A percentile compares a stretch with the other conserved stretches of the same genome.
Evolutionary conservation across 2,888 invertebrate genomes (phyloP).

Genomic region (Torymus texanus): DNA sequence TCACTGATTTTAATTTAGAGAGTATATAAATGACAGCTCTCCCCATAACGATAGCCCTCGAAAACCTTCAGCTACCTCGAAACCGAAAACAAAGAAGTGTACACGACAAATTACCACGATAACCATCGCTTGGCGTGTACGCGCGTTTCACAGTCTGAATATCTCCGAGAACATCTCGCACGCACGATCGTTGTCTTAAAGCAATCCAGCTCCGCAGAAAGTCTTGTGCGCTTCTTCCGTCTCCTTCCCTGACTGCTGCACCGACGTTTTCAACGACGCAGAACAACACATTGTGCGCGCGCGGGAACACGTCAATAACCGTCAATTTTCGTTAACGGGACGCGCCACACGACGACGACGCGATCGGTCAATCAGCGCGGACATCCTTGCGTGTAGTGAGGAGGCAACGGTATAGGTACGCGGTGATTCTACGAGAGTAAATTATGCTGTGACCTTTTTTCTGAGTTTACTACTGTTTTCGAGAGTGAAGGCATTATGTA

Average conservation of each 20-base stretch:
- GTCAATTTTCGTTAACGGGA: slow-evolving; percentile 68
- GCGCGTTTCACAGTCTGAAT: slow-evolving; percentile 39
- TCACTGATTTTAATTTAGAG: too few species aligned
- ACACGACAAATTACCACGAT: slow-evolving; percentile 14
- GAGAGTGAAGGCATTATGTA: too few species aligned
- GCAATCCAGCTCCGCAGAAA: not conserved
- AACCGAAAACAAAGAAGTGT: not conserved
- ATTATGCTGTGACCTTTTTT: slow-evolving; percentile 3
- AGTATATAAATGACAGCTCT: not conserved
- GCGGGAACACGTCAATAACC: slow-evolving; percentile 58
- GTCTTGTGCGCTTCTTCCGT: not conserved
- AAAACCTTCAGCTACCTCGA: not conserved
- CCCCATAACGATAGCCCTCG: not conserved
- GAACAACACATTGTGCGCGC: not conserved
- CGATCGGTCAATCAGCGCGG: slow-evolving; percentile 46
- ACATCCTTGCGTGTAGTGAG: slow-evolving; percentile 13
- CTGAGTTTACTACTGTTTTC: not conserved
- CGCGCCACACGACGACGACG: not conserved
- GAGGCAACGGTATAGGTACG: slow-evolving; percentile 33
- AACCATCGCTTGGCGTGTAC: not conserved
- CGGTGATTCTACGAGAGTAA: slow-evolving; percentile 35
- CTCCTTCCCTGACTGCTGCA: too few species aligned
- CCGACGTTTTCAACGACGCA: slow-evolving; percentile 31
- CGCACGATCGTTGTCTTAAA: too few species aligned
- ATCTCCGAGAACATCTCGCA: too few species aligned